Percentiles rank a stretch among this genome's conserved stretches.
phyloP scores from a whole-genome alignment of 1,140 invertebrate species.

The Notospermus geniculatus region DNA sequence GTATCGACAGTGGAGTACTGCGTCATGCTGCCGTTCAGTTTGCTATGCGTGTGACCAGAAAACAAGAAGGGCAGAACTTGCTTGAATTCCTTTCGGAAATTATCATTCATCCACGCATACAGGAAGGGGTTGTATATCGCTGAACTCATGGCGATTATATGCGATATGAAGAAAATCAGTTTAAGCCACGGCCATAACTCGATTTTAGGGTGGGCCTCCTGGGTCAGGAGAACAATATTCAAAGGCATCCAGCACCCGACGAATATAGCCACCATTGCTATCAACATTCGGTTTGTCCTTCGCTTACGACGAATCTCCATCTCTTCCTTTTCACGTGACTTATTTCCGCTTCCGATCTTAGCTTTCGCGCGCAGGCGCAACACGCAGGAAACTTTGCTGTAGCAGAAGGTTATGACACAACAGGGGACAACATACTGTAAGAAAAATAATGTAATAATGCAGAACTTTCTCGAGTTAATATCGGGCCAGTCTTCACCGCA shows the following conservation, averaged over 20 bases:
- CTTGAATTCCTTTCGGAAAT: conserved; percentile 92
- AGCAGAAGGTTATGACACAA: conserved; percentile 90
- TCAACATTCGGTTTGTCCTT: conserved; percentile 81
- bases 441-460: conserved; percentile 82
- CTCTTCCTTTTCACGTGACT: conserved; percentile 62
- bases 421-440: conserved; percentile 94
- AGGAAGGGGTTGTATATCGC: conserved; percentile 94
- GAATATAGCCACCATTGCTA: conserved; percentile 95
- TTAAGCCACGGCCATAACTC: conserved; percentile 81
- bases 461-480: conserved; percentile 66
- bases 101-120: conserved; percentile 98
- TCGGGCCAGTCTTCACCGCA: conserved; percentile 89
- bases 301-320: conserved; percentile 68
- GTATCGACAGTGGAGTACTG: conserved; percentile 50
- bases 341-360: conserved; percentile 68
- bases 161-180: conserved; percentile 81
- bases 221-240: conserved; percentile 61
- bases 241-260: conserved; percentile 94
- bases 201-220: conserved; percentile 46
- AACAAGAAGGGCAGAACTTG: conserved; percentile 49
- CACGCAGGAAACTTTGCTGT: conserved; percentile 84
- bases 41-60: conserved; percentile 25
- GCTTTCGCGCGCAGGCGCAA: conserved; percentile 64
- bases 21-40: conserved; percentile 32
- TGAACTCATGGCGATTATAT: conserved; percentile 92